Conservation (phyloP, 2,797 vertebrate species). For the Miichthys miiuy region DNA sequence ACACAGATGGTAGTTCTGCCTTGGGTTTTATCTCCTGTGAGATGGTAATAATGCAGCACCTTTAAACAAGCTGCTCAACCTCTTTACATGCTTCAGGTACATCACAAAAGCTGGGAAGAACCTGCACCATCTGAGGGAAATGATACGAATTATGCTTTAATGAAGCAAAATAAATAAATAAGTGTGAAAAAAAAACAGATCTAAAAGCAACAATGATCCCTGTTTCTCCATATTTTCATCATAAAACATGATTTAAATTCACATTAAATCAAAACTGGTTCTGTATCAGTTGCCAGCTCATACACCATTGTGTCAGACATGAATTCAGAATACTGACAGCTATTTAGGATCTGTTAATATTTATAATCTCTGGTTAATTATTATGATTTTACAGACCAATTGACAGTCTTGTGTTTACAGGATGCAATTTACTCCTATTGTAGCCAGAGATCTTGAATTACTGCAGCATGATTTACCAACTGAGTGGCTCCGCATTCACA, state of each 20-base stretch:
- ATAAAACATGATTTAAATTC: not conserved
- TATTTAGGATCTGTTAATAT: not conserved
- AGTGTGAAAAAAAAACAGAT: not conserved
- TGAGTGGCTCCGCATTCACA: constrained; percentile 1
- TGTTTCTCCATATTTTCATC: not conserved
- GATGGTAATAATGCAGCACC: not conserved
- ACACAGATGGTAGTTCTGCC: constrained; percentile 42
- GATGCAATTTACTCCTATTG: constrained; percentile 4
- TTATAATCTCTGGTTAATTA: not conserved
- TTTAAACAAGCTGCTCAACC: constrained; percentile 18
- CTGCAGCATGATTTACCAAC: not conserved
- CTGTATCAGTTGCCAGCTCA: not conserved
- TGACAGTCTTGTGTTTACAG: not conserved
- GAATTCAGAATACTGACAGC: not conserved
- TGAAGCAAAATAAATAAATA: not conserved
- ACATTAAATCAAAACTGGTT: not conserved
- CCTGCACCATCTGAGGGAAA: not conserved
- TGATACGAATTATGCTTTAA: not conserved
- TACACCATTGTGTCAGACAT: not conserved
- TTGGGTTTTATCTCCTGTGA: constrained; percentile 17
- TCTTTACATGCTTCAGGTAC: constrained; percentile 7
- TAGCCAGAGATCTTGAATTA: not conserved
- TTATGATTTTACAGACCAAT: not conserved
- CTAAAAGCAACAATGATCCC: not conserved
- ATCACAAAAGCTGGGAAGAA: not conserved